Evolutionary conservation across 2,888 invertebrate genomes (phyloP).

Genomic region (Boloria euphrosyne): DNA sequence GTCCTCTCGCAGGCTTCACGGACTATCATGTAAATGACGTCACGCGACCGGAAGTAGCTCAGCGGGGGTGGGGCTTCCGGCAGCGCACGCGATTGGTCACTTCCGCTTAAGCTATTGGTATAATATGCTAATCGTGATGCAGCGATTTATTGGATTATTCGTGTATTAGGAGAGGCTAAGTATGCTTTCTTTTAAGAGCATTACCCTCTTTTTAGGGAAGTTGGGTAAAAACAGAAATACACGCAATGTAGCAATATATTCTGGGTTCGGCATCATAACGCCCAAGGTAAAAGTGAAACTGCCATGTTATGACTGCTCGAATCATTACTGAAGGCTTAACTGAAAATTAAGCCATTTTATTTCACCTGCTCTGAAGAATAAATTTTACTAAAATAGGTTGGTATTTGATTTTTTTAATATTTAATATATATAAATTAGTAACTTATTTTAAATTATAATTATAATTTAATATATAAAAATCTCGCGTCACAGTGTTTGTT

Average conservation of each 20-base stretch:
- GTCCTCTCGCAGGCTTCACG: constrained; percentile 56
- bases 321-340: background rate
- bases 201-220: background rate
- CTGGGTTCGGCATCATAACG: constrained; percentile 4
- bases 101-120: constrained; percentile 75
- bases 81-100: constrained; percentile 79
- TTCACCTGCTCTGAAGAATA: background rate
- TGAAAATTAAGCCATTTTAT: background rate
- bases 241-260: constrained; percentile 10
- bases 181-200: constrained; percentile 3
- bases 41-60: constrained; percentile 80
- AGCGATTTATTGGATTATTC: constrained; percentile 76
- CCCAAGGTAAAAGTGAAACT: background rate
- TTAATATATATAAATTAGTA: no score
- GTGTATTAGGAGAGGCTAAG: constrained; percentile 21
- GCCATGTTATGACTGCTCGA: background rate
- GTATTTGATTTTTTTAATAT: no score
- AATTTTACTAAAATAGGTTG: no score
- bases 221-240: background rate
- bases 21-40: constrained; percentile 80
- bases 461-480: no score
- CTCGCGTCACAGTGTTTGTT: no score
- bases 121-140: constrained; percentile 80
- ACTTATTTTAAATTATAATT: no score
- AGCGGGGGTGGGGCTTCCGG: constrained; percentile 74